Percentiles rank a stretch among this genome's conserved stretches.
Conservation (phyloP, 2,888 invertebrate genomes). For the Marasmarcha lunaedactyla region DNA sequence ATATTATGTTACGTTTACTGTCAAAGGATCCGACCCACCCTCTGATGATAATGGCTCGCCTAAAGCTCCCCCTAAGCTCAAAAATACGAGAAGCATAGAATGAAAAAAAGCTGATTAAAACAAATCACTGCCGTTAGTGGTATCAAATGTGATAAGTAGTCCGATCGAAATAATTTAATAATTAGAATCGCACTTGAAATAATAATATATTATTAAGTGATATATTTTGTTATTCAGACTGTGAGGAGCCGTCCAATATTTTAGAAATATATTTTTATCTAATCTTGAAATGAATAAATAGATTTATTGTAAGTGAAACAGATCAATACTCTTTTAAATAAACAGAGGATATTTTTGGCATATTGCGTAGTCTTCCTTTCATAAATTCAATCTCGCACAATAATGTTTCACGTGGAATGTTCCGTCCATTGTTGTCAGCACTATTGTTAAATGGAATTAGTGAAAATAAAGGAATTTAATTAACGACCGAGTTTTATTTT, state of each 20-base stretch:
- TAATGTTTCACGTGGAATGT: background rate
- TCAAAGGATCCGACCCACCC: constrained; percentile 78
- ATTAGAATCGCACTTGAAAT: background rate
- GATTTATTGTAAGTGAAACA: background rate
- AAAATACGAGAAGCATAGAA: constrained; percentile 37
- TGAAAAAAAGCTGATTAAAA: constrained; percentile 18
- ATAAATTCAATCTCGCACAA: background rate
- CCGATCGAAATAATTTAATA: constrained; percentile 18
- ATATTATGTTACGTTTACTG: constrained; percentile 93
- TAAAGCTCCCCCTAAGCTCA: constrained; percentile 21
- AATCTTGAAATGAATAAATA: constrained; percentile 2
- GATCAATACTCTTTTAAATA: background rate
- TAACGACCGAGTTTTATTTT: too few relatives aligned
- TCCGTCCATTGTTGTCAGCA: too few relatives aligned
- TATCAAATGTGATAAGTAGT: constrained; percentile 20
- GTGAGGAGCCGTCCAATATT: constrained; percentile 7
- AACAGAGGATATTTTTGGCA: background rate
- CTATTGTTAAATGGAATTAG: too few relatives aligned
- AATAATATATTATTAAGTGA: constrained; percentile 1
- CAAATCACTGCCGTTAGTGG: constrained; percentile 6
- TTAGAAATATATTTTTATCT: background rate
- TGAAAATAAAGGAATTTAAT: too few relatives aligned
- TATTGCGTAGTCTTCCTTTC: background rate
- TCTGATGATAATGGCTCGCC: constrained; percentile 60
- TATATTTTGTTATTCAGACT: constrained; percentile 5